Base-by-base conservation (phyloP, 2,888 invertebrate species). In the Sarcophaga caerulescens region DNA sequence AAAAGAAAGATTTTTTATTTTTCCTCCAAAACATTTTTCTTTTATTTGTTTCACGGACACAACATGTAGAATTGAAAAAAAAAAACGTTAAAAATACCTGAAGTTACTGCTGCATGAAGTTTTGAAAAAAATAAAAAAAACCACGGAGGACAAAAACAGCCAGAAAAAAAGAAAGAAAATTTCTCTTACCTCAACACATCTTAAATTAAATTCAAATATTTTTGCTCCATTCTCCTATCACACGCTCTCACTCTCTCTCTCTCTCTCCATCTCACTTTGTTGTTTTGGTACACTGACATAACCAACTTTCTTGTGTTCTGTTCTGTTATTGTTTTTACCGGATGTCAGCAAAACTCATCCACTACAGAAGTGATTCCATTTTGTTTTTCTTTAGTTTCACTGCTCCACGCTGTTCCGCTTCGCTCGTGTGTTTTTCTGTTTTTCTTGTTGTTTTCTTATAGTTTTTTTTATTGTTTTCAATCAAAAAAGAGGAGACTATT, bases 171-270 rank as follows among this genome's bases (percentile, higher is more conserved):
- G 47, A 11, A 47, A 47, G 66, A 69, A 74, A 19, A 69, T 47
- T 68, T 68, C 65, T 63, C 82, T 71, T 81, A 78, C 74, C 86
- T 86, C 78, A 77, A 84, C 77, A 77, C 57, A 84, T 86, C 81
- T 86, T 84, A 84, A 84, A 84, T 86, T 86, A 70, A 86, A 77
- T 81, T 86, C 81, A 84, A 84, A 86, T 83, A 77, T 83, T 80
- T 76, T 69, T 73, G 4, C 62, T 35, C n/a, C n/a, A 35, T 44
- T 19, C 47, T 68, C 21, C n/a, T n/a, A n/a, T 60, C 47, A 23
- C 25, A 25, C 25, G 3, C 25, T 4, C 73, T 52, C 65, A 6
- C 45, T 47, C n/a, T 73, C 23, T 17, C 21, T 71, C 17, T 5
- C 57, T 17, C 52, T 73, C 63, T 11, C 73, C 63, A 21, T 3